A percentile compares a stretch with the other conserved stretches of the same genome.
Evolutionary conservation across 2,113 vertebrate genomes (phyloP).

Genomic region (Camarhynchus parvulus): DNA sequence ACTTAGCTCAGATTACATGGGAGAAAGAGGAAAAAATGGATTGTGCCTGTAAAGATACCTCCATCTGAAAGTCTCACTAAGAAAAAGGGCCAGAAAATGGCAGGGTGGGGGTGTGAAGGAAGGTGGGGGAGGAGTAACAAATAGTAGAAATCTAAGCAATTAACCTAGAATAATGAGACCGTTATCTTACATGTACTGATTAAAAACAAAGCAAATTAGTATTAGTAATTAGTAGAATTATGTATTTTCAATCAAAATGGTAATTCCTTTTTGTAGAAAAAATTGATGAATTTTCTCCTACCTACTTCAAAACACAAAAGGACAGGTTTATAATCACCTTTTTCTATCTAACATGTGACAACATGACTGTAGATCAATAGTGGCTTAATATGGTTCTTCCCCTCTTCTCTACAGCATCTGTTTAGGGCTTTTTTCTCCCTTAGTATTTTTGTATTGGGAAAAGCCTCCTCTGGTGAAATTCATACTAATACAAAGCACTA

Average conservation of each 20-base stretch:
- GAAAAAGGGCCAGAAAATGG: not conserved
- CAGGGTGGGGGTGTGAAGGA: rapidly evolving
- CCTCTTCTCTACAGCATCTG: not conserved
- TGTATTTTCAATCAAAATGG: not conserved
- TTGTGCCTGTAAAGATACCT: not conserved
- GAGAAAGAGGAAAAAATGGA: not conserved
- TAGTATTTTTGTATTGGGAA: not conserved
- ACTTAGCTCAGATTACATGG: rapidly evolving
- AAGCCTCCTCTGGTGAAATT: not conserved
- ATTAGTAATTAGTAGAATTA: not conserved
- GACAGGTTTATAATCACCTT: not conserved
- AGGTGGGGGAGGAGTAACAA: not conserved
- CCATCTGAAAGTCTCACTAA: not conserved
- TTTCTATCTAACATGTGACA: not conserved
- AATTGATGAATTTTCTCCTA: not conserved
- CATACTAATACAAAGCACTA: not conserved
- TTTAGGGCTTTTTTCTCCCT: not conserved
- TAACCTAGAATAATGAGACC: not conserved
- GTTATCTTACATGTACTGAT: not conserved
- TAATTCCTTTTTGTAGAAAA: not conserved
- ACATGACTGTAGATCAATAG: not conserved
- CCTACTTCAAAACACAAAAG: not conserved
- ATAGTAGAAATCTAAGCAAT: not conserved
- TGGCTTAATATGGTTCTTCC: not conserved
- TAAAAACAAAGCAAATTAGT: not conserved